phyloP scores from a whole-genome alignment of 2,888 invertebrate species.

The Syritta pipiens region DNA sequence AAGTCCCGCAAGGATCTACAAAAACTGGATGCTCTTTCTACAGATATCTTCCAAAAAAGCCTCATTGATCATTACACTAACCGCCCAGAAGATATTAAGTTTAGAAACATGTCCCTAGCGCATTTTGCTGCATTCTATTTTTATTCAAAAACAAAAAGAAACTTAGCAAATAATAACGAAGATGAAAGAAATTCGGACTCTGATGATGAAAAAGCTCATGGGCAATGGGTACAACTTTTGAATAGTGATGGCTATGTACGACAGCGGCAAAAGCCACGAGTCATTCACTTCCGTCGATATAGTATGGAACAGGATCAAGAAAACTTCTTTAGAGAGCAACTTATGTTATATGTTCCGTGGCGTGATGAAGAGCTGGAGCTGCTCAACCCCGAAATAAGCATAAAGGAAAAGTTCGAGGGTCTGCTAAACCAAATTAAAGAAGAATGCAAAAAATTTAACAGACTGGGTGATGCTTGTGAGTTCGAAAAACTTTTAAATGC shows the following conservation, averaged over 20 bases:
- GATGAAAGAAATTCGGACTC: too few relatives aligned
- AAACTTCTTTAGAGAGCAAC: constrained; percentile 13
- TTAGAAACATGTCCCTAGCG: too few relatives aligned
- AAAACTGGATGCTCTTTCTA: too few relatives aligned
- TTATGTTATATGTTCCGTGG: constrained; percentile 12
- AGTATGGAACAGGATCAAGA: not conserved
- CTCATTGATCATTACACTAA: too few relatives aligned
- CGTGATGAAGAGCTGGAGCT: not conserved
- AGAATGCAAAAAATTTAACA: not conserved
- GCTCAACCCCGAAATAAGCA: not conserved
- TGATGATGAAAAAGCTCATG: too few relatives aligned
- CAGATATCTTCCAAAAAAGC: too few relatives aligned
- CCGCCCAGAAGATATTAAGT: too few relatives aligned
- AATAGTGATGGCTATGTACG: not conserved
- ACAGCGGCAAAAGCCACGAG: not conserved
- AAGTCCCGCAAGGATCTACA: too few relatives aligned
- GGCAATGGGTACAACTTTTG: too few relatives aligned
- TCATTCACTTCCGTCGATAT: constrained; percentile 1
- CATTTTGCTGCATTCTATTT: too few relatives aligned
- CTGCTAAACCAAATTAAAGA: not conserved
- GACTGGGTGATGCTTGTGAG: not conserved
- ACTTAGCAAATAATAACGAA: too few relatives aligned
- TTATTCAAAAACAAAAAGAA: too few relatives aligned
- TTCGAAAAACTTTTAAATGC: not conserved
- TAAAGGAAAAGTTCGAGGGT: not conserved